Conservation (phyloP, 2,113 vertebrate genomes). For the Anoplopoma fimbria region DNA sequence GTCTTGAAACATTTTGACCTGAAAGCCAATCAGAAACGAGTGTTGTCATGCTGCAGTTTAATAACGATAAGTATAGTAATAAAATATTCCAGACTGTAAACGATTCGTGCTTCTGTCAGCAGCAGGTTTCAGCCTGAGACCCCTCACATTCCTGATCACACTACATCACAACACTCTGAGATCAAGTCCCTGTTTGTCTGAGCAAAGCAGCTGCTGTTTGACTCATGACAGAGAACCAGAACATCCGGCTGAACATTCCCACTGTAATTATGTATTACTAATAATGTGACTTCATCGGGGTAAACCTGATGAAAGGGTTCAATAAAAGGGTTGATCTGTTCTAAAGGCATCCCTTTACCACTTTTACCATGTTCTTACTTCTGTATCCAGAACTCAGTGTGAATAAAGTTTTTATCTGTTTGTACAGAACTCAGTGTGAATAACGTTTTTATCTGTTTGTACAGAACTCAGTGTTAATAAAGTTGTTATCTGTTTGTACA, state of each 20-base stretch:
- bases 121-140: too few relatives aligned
- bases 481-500: not conserved
- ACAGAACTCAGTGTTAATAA: not conserved
- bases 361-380: not conserved
- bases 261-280: conserved; percentile 28
- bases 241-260: too few relatives aligned
- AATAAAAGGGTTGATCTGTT: not conserved
- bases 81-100: not conserved
- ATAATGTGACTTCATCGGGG: too few relatives aligned
- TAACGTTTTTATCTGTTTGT: not conserved
- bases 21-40: not conserved
- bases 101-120: too few relatives aligned
- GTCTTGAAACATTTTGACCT: not conserved
- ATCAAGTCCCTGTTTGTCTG: conserved; percentile 34
- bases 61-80: not conserved
- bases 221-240: not conserved
- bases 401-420: not conserved
- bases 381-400: not conserved
- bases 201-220: not conserved
- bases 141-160: conserved; percentile 29
- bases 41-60: not conserved
- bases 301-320: not conserved
- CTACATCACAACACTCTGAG: conserved; percentile 15
- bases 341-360: not conserved
- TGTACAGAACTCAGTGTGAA: not conserved